Base-by-base conservation (phyloP, 2,797 vertebrate species). In the Falco rusticolus region DNA sequence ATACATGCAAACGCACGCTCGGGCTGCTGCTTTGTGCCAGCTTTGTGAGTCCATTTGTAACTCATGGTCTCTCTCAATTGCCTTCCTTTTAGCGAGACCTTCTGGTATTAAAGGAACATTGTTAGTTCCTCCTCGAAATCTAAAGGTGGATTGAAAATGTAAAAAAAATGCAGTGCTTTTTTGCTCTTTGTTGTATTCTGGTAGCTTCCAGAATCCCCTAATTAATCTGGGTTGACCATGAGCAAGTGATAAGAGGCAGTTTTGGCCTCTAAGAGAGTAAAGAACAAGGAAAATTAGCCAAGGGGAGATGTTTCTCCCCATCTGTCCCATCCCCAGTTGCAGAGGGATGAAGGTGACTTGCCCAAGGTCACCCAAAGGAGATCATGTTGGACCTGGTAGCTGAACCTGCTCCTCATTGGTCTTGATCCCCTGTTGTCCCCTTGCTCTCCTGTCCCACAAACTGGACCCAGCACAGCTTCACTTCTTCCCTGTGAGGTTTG, bases 361-460 rank as follows among this genome's bases (percentile, higher is more conserved):
- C 31, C 63, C 59, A 33, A 75, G 90, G 88, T 86, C 85, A 51
- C 54, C 9, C 19, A 16, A 66, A 79, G 75, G 63, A 63, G 39
- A 13, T 16, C 2, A 3, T 2, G 1, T 3, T 24, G 71, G 63
- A 80, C 29, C 68, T 2, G 51, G 22, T 70, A 17, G 34, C 1
- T 33, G 72, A 48, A 33, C 0, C 0, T 3, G 29, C 43, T 92
- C 66, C 81, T 72, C 34, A 1, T 0, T 9, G 63, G 29, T 33
- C 4, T 1, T 13, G 2, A 5, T 29, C 29, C 33, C 1, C 0
- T 7, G 1, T 37, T 61, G 79, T 20, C 59, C 19, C 3, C 33
- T 60, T n/a, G 12, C 53, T 45, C 28, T 64, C 47, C 41, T 33
- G 11, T 65, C 50, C 45, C 59, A 28, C 57, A 72, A 15, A 29